Conservation (phyloP, 2,113 vertebrate species). For the Peromyscus leucopus region DNA sequence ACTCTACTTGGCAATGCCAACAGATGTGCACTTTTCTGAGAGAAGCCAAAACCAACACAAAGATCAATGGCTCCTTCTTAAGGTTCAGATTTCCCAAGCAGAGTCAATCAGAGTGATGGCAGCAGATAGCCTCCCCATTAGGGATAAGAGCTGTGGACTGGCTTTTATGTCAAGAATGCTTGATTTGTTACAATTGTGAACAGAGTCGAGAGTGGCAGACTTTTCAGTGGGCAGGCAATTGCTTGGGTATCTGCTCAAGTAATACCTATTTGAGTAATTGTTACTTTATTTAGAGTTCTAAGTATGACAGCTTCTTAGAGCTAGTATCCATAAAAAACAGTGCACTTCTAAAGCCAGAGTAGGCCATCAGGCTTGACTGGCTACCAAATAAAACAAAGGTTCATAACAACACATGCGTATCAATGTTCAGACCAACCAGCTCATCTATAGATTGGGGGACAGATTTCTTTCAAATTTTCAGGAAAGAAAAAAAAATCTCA, state of each 20-base stretch:
- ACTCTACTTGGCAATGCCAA: no score
- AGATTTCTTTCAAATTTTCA: neutral
- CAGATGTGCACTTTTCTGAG: neutral
- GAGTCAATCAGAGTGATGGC: constrained; percentile 3
- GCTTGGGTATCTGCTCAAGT: neutral
- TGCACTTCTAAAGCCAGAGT: neutral
- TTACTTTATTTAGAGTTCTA: constrained; percentile 34
- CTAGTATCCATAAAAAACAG: neutral
- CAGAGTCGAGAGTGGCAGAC: neutral
- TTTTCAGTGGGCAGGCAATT: neutral
- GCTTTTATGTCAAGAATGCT: neutral
- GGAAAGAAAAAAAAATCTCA: neutral
- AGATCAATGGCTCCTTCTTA: neutral
- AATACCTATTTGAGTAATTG: neutral
- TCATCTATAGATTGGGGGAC: neutral
- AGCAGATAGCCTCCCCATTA: neutral
- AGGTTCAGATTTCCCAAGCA: neutral
- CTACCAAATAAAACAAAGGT: neutral
- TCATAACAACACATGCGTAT: fast-evolving
- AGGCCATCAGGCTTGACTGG: neutral
- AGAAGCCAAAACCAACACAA: neutral
- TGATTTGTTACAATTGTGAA: neutral
- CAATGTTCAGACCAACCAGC: no score
- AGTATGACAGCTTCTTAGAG: neutral
- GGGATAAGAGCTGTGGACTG: neutral